Evolutionary conservation across 2,797 vertebrate genomes (phyloP).

Genomic region (Sebastes diploproa): DNA sequence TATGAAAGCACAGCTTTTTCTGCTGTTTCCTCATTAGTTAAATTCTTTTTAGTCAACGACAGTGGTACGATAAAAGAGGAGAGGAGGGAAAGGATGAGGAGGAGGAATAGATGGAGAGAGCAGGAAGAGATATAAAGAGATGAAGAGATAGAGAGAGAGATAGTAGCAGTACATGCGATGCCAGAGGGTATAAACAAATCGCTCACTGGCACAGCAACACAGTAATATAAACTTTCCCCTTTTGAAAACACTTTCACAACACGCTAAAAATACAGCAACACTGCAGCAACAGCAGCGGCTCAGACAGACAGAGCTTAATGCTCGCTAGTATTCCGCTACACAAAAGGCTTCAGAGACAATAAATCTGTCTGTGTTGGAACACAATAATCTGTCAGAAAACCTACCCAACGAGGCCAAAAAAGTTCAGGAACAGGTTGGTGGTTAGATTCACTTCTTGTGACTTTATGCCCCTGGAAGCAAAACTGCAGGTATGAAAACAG

Average conservation of each 20-base stretch:
- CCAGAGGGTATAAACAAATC: slow-evolving; percentile 55
- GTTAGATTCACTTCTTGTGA: not conserved
- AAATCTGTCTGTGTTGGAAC: not conserved
- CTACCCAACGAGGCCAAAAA: not conserved
- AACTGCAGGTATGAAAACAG: slow-evolving; percentile 1
- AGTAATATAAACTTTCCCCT: slow-evolving; percentile 38
- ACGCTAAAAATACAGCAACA: slow-evolving; percentile 43
- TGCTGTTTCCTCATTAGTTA: slow-evolving; percentile 59
- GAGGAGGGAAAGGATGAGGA: slow-evolving; percentile 9
- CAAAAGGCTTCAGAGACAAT: not conserved
- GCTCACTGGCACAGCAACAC: slow-evolving; percentile 51
- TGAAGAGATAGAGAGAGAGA: slow-evolving; percentile 6
- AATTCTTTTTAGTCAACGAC: slow-evolving; percentile 39
- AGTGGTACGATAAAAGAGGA: slow-evolving; percentile 19
- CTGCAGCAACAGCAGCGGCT: slow-evolving; percentile 7
- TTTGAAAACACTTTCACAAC: slow-evolving; percentile 40
- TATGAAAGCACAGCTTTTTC: slow-evolving; percentile 46
- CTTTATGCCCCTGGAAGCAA: not conserved
- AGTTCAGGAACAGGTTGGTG: not conserved
- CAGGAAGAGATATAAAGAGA: slow-evolving; percentile 4
- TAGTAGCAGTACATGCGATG: slow-evolving; percentile 12
- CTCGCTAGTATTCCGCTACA: not conserved
- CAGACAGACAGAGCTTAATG: not conserved
- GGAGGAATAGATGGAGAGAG: slow-evolving; percentile 2
- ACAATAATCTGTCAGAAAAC: slow-evolving; percentile 1